phyloP scores from a whole-genome alignment of 2,113 vertebrate species.

The Sander lucioperca region DNA sequence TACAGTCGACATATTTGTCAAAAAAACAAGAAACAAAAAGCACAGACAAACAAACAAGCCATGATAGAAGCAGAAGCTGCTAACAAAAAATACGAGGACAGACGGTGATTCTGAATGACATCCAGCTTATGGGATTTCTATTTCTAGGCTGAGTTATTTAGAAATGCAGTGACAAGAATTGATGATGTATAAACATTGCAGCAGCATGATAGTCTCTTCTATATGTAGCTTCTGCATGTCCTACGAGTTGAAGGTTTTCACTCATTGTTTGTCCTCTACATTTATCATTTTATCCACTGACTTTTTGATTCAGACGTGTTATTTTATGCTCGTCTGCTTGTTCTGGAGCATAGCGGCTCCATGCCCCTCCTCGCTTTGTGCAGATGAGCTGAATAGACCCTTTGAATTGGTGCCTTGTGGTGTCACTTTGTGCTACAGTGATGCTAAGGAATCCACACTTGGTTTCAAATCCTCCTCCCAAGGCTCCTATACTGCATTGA shows the following conservation, averaged over 20 bases:
- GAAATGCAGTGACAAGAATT: constrained; percentile 46
- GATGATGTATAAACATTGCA: constrained; percentile 32
- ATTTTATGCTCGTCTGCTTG: constrained; percentile 17
- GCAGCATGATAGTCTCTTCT: constrained; percentile 23
- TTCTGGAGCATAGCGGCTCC: constrained; percentile 1
- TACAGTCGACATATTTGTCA: constrained; percentile 35
- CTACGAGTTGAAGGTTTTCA: constrained; percentile 29
- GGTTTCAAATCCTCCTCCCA: constrained; percentile 54
- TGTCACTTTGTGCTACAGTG: constrained; percentile 35
- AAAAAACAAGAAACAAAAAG: not conserved
- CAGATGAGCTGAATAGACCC: constrained; percentile 26
- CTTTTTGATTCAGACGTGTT: not conserved
- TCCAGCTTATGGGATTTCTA: constrained; percentile 59
- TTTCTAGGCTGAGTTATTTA: constrained; percentile 54
- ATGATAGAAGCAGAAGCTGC: constrained; percentile 51
- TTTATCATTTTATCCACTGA: constrained; percentile 26
- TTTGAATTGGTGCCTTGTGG: constrained; percentile 45
- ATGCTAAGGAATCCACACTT: constrained; percentile 46
- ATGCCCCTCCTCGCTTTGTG: constrained; percentile 10
- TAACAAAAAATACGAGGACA: constrained; percentile 36
- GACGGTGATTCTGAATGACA: constrained; percentile 54
- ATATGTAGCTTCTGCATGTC: constrained; percentile 23
- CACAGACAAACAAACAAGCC: constrained; percentile 28
- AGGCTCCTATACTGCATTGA: constrained; percentile 53
- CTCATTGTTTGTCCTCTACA: constrained; percentile 22